Conservation (phyloP, 2,888 invertebrate species). For the Morinoia aosen region DNA sequence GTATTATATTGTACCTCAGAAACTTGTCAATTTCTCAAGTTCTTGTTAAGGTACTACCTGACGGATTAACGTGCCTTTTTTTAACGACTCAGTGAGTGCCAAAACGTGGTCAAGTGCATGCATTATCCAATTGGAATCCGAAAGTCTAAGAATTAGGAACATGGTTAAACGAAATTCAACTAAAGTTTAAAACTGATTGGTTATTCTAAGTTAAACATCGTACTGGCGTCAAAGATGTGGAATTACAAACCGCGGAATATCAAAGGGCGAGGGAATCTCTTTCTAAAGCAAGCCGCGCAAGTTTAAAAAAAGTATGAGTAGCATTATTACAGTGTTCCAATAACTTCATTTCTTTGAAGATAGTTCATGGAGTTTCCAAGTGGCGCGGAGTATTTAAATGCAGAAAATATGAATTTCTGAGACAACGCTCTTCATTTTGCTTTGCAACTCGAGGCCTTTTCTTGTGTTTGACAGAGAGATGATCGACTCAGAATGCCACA, state of each 20-base stretch:
- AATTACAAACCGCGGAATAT: too few species aligned
- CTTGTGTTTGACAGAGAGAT: conserved; percentile 71
- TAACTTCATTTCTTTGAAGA: background rate
- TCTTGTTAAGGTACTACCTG: background rate
- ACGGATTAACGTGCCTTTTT: background rate
- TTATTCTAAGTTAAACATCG: too few species aligned
- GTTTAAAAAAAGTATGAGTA: background rate
- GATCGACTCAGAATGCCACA: conserved; percentile 92
- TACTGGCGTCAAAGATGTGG: too few species aligned
- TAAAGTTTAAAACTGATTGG: background rate
- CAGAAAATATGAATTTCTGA: background rate
- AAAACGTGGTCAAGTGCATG: background rate
- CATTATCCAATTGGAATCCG: background rate
- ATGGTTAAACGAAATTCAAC: background rate
- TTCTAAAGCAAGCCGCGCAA: background rate
- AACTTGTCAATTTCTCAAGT: background rate
- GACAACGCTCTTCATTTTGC: background rate
- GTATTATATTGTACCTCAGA: too few species aligned
- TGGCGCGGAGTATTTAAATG: background rate
- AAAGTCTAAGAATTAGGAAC: background rate
- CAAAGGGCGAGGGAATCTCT: background rate
- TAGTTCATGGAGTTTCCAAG: background rate
- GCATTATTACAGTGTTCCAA: background rate
- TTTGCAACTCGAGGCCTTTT: background rate
- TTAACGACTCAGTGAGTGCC: background rate